Evolutionary conservation across 2,797 vertebrate genomes (phyloP).

Genomic region (Halcyon badia): DNA sequence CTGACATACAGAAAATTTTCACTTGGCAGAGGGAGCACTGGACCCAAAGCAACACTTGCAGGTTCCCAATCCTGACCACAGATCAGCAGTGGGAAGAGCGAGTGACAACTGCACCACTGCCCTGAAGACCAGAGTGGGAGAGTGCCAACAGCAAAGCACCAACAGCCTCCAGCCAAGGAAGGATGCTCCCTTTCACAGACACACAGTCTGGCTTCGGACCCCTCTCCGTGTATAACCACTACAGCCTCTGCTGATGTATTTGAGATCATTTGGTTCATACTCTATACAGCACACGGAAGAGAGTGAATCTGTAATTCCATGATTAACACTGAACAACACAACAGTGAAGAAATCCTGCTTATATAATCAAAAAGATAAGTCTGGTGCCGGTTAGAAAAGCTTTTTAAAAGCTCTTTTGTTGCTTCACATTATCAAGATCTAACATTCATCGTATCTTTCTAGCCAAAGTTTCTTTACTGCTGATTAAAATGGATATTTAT

Average conservation of each 20-base stretch:
- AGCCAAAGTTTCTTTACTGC: conserved; percentile 70
- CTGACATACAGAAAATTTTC: background rate
- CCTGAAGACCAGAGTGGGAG: background rate
- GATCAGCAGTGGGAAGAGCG: background rate
- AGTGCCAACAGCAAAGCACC: background rate
- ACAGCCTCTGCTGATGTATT: background rate
- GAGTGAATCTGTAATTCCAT: conserved; percentile 32
- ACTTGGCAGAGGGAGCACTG: background rate
- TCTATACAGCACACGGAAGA: background rate
- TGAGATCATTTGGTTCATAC: background rate
- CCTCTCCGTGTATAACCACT: background rate
- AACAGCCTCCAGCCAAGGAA: background rate
- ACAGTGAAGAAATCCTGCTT: conserved; percentile 60
- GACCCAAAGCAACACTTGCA: background rate
- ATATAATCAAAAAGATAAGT: conserved; percentile 61
- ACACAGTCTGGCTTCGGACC: background rate
- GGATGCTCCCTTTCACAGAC: rapidly evolving
- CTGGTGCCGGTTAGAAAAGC: conserved; percentile 13
- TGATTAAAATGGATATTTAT: conserved; percentile 75
- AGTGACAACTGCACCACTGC: background rate
- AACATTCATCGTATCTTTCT: conserved; percentile 59
- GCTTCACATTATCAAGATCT: conserved; percentile 61
- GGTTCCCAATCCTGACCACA: background rate
- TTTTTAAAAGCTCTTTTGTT: conserved; percentile 62
- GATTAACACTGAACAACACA: conserved; percentile 45